Base-by-base conservation (phyloP, 1,140 invertebrate genomes). In the Vollenhovia emeryi region DNA sequence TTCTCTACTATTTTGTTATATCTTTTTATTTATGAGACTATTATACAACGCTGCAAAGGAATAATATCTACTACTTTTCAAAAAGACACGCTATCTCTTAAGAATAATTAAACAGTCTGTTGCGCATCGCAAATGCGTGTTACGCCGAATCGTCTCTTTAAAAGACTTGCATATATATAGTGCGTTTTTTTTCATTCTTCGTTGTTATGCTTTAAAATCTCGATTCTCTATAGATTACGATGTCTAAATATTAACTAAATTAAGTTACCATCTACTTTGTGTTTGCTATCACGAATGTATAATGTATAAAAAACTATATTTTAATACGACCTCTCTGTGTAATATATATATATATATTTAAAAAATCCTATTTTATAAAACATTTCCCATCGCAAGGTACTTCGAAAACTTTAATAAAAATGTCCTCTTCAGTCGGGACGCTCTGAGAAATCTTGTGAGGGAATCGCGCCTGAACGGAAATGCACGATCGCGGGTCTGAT, bases 1-100 rank as follows among this genome's bases (percentile, higher is more conserved):
- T 50, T n/a, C 33, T 40, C 52, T 66, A 52, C 6, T 71, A 69
- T 80, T 80, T 80, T 80, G 40, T 69, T 80, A 55, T 69, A 40
- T 80, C 9, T 68, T 68, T 69, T 80, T 69, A 69, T 55, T 45
- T 80, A 71, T 69, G 33, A 80, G 13, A 71, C 0, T 33, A 55
- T 59, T 71, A 55, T 21, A 55, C 13, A 45, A 48, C 7, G 9
- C 55, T 33, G 36, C 55, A 69, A 30, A 69, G 55, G 36, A 79
- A 52, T 7, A 79, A 64, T 40, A 21, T 64, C 43, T 69, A 52
- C 5, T 18, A 30, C 30, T 27, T 60, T 60, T 60, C 15, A 33
- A 60, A 60, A 60, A 30, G 27, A 13, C 59, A 66, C 13, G n/a
- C 2, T 43, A 45, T 57, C 13, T 52, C 43, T 80, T 24, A 55